A percentile compares a stretch with the other conserved stretches of the same genome.
phyloP scores from a whole-genome alignment of 2,113 vertebrate genomes.

The Marmota monax region DNA sequence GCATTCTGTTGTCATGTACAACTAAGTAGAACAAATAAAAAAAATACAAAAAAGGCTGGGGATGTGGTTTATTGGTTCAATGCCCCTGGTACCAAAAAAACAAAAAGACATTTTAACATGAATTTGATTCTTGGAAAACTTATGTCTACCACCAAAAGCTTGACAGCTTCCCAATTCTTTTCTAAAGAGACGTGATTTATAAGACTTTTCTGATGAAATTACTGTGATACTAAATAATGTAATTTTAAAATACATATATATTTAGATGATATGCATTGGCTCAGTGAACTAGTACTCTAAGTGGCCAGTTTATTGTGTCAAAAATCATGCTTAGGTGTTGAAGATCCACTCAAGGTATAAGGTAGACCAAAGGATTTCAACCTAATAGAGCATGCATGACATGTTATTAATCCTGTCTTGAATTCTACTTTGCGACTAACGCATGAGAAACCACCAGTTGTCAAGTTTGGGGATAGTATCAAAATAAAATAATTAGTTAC shows the following conservation, averaged over 20 bases:
- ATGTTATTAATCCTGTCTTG: neutral
- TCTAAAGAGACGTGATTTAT: conserved; percentile 4
- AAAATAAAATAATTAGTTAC: conserved; percentile 42
- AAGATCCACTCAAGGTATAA: neutral
- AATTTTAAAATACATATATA: neutral
- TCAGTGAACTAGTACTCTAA: neutral
- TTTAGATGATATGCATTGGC: neutral
- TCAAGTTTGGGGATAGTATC: neutral
- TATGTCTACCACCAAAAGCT: neutral
- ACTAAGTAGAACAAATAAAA: too few species aligned
- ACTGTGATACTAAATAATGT: conserved; percentile 20
- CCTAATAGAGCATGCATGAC: neutral
- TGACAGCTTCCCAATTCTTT: neutral
- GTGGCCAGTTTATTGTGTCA: neutral
- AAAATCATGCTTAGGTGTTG: neutral
- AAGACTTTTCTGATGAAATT: neutral
- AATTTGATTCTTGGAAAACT: conserved; percentile 12
- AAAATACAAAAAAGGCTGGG: too few species aligned
- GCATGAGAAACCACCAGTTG: neutral
- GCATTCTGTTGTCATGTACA: too few species aligned
- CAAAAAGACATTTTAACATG: neutral
- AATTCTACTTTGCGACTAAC: neutral
- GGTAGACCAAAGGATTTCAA: neutral
- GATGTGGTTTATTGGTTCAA: too few species aligned
- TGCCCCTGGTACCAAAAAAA: too few species aligned